Percentiles rank a stretch among this genome's conserved stretches.
These are phyloP conservation scores for Neodiprion lecontei DNA, from an alignment of 1,140 invertebrate genomes.

Conservation along the genomic window DNA sequence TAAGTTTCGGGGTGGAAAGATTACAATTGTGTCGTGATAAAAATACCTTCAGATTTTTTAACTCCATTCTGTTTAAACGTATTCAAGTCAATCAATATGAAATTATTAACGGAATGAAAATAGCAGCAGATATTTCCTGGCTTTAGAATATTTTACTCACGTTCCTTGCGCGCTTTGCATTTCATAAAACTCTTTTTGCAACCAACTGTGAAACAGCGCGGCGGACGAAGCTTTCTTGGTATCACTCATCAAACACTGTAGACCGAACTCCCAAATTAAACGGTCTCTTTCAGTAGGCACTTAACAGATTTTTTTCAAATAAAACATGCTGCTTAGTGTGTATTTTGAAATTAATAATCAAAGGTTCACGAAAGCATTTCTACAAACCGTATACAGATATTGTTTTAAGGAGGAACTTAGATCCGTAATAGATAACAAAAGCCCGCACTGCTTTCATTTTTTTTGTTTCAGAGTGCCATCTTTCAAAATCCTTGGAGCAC, in stretches of 20 bases:
- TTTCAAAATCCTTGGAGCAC: constrained; percentile 85
- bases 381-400: constrained; percentile 79
- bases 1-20: constrained; percentile 77
- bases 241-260: constrained; percentile 77
- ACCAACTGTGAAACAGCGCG: constrained; percentile 82
- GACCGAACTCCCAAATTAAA: constrained; percentile 78
- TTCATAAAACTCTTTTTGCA: constrained; percentile 85
- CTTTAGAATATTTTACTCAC: constrained; percentile 58
- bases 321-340: not conserved
- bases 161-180: constrained; percentile 76
- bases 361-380: constrained; percentile 15
- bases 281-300: constrained; percentile 81
- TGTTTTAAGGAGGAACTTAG: constrained; percentile 81
- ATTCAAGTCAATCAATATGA: constrained; percentile 19
- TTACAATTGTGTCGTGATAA: constrained; percentile 85
- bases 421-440: constrained; percentile 89
- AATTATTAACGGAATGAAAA: not conserved
- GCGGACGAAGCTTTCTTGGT: constrained; percentile 77
- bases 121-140: not conserved
- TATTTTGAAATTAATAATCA: not conserved
- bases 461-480: constrained; percentile 82
- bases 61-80: constrained; percentile 41
- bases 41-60: constrained; percentile 89
- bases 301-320: constrained; percentile 48
- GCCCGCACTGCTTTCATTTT: constrained; percentile 75